Percentiles rank a stretch among this genome's conserved stretches.
Evolutionary conservation across 2,888 invertebrate species (phyloP).

Genomic region (Cremastobaeus sp.): DNA sequence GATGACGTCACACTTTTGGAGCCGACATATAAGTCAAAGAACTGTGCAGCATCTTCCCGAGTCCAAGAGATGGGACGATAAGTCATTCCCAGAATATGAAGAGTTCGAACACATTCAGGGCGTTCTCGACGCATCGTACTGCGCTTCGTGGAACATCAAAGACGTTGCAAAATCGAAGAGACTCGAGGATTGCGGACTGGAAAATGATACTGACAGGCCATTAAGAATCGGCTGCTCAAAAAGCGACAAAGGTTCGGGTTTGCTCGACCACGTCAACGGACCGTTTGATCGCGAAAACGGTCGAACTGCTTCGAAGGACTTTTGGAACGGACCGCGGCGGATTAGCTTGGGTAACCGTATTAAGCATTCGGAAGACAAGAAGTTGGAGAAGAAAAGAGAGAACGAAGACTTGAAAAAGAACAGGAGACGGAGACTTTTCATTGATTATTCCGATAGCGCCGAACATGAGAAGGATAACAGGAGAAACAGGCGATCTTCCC

Average conservation of each 20-base stretch:
- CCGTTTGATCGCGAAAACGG: conserved; percentile 62
- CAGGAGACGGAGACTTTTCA: conserved; percentile 44
- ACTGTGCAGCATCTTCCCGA: conserved; percentile 38
- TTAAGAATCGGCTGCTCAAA: conserved; percentile 49
- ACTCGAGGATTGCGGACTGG: conserved; percentile 47
- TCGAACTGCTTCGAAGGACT: conserved; percentile 40
- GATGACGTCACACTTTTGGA: conserved; percentile 73
- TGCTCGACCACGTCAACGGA: conserved; percentile 34
- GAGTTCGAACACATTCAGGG: conserved; percentile 44
- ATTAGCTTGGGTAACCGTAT: conserved; percentile 28
- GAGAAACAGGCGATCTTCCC: conserved; percentile 5
- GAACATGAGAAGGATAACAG: conserved; percentile 40
- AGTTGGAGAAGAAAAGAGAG: conserved; percentile 60
- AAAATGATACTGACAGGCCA: conserved; percentile 37
- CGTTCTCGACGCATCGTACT: conserved; percentile 55
- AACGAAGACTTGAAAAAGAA: conserved; percentile 46
- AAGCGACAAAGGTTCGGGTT: conserved; percentile 50
- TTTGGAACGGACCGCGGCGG: conserved; percentile 29
- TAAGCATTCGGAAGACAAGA: conserved; percentile 55
- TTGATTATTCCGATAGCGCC: conserved; percentile 26
- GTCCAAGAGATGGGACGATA: conserved; percentile 37
- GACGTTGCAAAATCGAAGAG: conserved; percentile 62
- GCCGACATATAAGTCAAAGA: conserved; percentile 60
- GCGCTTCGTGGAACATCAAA: conserved; percentile 68
- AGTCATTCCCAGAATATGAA: conserved; percentile 44